A percentile compares a stretch with the other conserved stretches of the same genome.
Evolutionary conservation across 2,113 vertebrate genomes (phyloP).

Genomic region (Donacobius atricapilla): DNA sequence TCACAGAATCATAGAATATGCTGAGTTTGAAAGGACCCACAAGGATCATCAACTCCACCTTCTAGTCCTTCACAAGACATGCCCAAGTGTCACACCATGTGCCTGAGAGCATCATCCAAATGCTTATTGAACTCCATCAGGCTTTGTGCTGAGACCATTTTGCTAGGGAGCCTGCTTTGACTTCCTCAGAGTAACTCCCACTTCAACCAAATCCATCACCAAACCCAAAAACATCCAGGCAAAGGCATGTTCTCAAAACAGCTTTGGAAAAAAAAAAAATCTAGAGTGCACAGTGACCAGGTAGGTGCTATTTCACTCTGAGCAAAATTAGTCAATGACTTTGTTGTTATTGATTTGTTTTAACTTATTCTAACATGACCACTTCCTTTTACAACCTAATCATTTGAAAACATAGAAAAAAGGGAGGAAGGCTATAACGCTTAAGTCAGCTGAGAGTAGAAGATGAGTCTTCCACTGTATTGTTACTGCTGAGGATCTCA

Average conservation of each 20-base stretch:
- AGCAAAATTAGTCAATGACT: background rate
- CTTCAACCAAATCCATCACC: background rate
- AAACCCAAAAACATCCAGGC: background rate
- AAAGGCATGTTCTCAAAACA: background rate
- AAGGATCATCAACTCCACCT: background rate
- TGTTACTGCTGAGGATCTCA: background rate
- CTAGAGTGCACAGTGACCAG: background rate
- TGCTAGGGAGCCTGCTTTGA: background rate
- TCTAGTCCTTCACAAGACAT: background rate
- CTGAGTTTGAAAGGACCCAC: background rate
- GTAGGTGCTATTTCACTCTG: background rate
- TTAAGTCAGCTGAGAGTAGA: background rate
- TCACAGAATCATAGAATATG: background rate
- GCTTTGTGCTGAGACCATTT: background rate
- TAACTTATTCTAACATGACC: background rate
- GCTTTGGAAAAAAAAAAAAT: background rate
- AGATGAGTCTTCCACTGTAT: background rate
- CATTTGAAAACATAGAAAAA: background rate
- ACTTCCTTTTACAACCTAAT: background rate
- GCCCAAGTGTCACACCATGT: background rate
- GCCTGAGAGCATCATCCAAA: background rate
- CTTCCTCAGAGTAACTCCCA: background rate
- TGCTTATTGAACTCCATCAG: background rate
- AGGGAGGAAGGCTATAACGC: background rate
- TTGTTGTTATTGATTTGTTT: background rate